Base-by-base conservation (phyloP, 2,797 vertebrate species). In the Macropodus opercularis region DNA sequence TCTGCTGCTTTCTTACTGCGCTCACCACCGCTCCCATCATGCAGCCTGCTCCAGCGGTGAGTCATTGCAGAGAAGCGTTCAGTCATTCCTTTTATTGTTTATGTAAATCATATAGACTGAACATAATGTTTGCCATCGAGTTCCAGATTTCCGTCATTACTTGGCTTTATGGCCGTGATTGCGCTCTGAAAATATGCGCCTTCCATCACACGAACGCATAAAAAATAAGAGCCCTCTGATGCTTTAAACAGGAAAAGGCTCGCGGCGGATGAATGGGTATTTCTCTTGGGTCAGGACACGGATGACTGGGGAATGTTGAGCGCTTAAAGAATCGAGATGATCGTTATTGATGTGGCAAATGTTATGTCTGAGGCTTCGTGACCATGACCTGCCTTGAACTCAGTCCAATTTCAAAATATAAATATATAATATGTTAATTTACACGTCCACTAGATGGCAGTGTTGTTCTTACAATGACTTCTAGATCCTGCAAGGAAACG, bases 31-130 rank as follows among this genome's bases (percentile, higher is more conserved):
- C 69, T 78, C 75, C 69, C 77, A 79, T 73, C 56, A 70, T 78
- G 58, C 69, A 63, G 48, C 80, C 56, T 66, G 77, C 69, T 89
- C 62, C 69, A 77, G 13, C 48, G 67, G 70, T 90, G 89, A 90
- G 59, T 91, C 86, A 87, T 68, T 85, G 65, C 17, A 41, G 79
- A 69, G 36, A 75, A 51, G 55, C n/a, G 9, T 70, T 85, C 76
- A 80, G 61, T 83, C 77, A 90, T 90, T 89, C 85, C 87, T 85
- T 83, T 83, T 77, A 81, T 83, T 79, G 79, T 89, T 90, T 81
- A 89, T 90, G 83, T 84, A 91, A 91, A 87, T 91, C 85, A 77
- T 75, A 80, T 81, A 80, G 66, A 71, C 65, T 50, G 53, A 80
- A 85, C 59, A 51, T 67, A 79, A 77, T 26, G 27, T 63, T 80